Evolutionary conservation across 2,797 vertebrate genomes (phyloP), one percentile per base, ranked within the genome.

Genomic region (Sebastiscus tertius): DNA sequence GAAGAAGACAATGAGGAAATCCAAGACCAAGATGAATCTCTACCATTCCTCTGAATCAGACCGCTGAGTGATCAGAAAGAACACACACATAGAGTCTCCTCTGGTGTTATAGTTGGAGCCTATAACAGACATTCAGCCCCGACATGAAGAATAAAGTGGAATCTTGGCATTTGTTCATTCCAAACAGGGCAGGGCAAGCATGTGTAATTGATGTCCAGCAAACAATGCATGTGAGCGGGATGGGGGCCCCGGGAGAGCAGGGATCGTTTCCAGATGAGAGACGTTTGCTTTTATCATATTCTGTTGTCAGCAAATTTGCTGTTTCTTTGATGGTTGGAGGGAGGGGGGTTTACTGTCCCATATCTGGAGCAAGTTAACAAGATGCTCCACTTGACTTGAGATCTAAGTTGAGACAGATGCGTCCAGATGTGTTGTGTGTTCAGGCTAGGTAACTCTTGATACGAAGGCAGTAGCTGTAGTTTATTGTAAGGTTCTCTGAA

Each of bases 241-340:
- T 7, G 26, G 73, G 18, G 52, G 74, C 59, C 59, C 64, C 33
- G 82, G 61, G 79, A 69, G 61, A 22, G 14, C 24, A 31, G 27
- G 34, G 76, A 92, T 92, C 22, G 82, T 60, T 93, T 93, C 94
- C 93, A 94, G 90, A 94, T 94, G 90, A 93, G 39, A 79, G 36
- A 71, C 67, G 46, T 72, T 85, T 68, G 77, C 77, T 89, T 94
- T 92, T 80, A 88, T 92, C 82, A 39, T 93, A 84, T 61, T 86
- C 77, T 82, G 77, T 80, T 91, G 88, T 90, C 77, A 77, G 89
- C 33, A 8, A 70, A 82, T 80, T 65, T 80, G 81, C 64, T 9
- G 6, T 36, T 46, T 86, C 79, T 89, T 89, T 90, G 80, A 90
- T 87, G 82, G 72, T 55, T 10, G 12, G 49, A 52, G 13, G 24